Conservation (phyloP, 2,113 vertebrate species). For the Polypterus senegalus region DNA sequence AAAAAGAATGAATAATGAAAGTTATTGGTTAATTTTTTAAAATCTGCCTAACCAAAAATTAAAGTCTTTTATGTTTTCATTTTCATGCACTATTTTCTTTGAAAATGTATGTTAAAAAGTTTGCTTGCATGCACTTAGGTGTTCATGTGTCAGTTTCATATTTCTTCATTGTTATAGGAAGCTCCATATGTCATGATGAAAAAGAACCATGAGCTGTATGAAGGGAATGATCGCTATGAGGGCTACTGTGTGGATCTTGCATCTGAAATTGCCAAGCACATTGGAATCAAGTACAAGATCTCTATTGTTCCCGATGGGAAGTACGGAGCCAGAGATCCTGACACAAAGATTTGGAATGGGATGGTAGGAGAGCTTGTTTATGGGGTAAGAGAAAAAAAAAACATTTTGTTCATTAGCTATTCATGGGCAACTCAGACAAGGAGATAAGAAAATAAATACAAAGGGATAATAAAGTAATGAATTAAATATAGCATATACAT, state of each 20-base stretch:
- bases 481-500: no score
- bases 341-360: slow-evolving; percentile 98
- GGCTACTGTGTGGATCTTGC: slow-evolving; percentile 98
- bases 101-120: not conserved
- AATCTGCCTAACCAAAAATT: no score
- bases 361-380: slow-evolving; percentile 98
- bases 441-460: no score
- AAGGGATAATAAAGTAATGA: no score
- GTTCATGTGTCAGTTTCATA: slow-evolving; percentile 17
- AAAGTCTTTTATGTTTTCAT: no score
- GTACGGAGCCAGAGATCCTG: slow-evolving; percentile 93
- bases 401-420: no score
- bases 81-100: not conserved
- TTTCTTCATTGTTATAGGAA: slow-evolving; percentile 74
- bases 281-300: slow-evolving; percentile 97
- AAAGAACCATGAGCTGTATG: slow-evolving; percentile 95
- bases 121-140: no score
- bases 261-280: slow-evolving; percentile 96
- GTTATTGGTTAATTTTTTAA: no score
- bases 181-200: slow-evolving; percentile 98
- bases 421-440: no score
- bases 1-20: no score
- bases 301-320: slow-evolving; percentile 95
- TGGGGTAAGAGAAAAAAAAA: slow-evolving; percentile 63
- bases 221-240: slow-evolving; percentile 95